These are phyloP conservation scores for Campoplex capitator DNA, from an alignment of 2,888 invertebrate genomes.

Conservation along the genomic window DNA sequence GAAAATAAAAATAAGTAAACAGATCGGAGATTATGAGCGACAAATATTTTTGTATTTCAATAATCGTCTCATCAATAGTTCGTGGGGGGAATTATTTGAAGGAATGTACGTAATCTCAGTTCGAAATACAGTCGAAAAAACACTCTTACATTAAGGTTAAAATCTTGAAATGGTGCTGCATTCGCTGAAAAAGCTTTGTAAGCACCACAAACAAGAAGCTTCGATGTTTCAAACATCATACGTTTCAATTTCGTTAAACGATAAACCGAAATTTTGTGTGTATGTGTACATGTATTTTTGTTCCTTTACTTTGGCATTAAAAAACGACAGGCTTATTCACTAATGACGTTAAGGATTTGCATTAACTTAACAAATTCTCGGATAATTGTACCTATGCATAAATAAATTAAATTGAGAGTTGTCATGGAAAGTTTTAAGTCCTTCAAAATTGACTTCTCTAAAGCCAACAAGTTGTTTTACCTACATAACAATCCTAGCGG, in stretches of 20 bases:
- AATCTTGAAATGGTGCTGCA: constrained; percentile 43
- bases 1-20: constrained; percentile 21
- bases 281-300: constrained; percentile 16
- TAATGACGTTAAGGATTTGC: constrained; percentile 33
- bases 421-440: constrained; percentile 26
- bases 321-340: constrained; percentile 55
- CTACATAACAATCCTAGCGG: constrained; percentile 75
- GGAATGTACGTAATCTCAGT: constrained; percentile 65
- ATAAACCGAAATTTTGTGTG: constrained; percentile 41
- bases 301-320: constrained; percentile 48
- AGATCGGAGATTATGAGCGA: background rate
- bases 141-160: constrained; percentile 35
- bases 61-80: constrained; percentile 52
- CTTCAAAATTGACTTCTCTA: constrained; percentile 51
- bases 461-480: constrained; percentile 72
- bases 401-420: constrained; percentile 53
- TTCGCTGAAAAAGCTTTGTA: constrained; percentile 39
- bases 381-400: constrained; percentile 47
- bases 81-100: constrained; percentile 44
- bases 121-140: constrained; percentile 64
- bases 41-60: constrained; percentile 63
- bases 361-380: constrained; percentile 23
- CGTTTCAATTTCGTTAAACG: constrained; percentile 37
- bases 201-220: constrained; percentile 59
- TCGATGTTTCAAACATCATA: constrained; percentile 44